Conservation (phyloP, 2,888 invertebrate species). For the Drosophila incognita region DNA sequence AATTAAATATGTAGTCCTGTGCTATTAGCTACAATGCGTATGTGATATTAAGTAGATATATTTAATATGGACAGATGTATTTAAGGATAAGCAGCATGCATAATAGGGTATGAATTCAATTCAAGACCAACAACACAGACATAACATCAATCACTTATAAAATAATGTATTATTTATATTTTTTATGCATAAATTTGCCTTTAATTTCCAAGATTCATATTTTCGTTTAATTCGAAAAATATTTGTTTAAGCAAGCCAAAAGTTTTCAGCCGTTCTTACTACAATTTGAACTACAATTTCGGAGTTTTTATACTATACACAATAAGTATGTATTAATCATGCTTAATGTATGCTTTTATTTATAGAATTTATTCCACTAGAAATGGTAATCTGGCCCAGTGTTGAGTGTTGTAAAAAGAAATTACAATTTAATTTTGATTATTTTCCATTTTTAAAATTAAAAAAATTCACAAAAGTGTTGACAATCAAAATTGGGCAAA, state of each 20-base stretch:
- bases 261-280: no score
- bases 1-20: not conserved
- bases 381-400: not conserved
- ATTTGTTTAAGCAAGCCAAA: not conserved
- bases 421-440: not conserved
- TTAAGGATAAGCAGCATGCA: not conserved
- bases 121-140: not conserved
- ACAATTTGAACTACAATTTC: not conserved
- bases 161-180: not conserved
- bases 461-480: not conserved
- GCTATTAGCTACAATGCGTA: not conserved
- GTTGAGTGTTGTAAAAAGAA: no score
- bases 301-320: rapidly evolving
- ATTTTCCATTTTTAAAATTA: not conserved
- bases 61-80: not conserved
- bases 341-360: not conserved
- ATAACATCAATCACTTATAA: not conserved
- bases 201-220: not conserved
- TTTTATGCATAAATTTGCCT: not conserved
- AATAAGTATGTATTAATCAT: not conserved
- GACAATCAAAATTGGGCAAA: not conserved
- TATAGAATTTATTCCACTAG: not conserved
- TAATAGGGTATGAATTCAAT: not conserved
- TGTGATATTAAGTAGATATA: not conserved
- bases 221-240: not conserved